phyloP scores from a whole-genome alignment of 2,888 invertebrate species.

The Seladonia tumulorum region DNA sequence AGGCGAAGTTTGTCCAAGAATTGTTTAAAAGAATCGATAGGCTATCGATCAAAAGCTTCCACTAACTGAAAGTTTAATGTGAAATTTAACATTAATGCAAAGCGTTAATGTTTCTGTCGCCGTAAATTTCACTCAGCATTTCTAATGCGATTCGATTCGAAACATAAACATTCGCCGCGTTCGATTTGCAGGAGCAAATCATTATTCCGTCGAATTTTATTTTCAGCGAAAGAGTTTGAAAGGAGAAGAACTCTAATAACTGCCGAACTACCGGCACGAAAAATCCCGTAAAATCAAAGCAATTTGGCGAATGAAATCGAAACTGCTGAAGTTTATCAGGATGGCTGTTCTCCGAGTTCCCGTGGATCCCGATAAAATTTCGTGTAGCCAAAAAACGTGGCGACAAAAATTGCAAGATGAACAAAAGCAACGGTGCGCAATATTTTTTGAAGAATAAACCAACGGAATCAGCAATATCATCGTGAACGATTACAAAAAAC shows the following conservation, averaged over 20 bases:
- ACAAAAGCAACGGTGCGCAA: too few relatives aligned
- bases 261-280: not conserved
- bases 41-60: too few relatives aligned
- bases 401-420: not conserved
- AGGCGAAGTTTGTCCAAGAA: too few relatives aligned
- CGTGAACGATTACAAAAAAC: too few relatives aligned
- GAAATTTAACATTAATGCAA: too few relatives aligned
- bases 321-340: not conserved
- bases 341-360: not conserved
- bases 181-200: not conserved
- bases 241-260: slow-evolving; percentile 1
- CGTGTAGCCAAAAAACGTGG: not conserved
- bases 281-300: not conserved
- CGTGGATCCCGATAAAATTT: not conserved
- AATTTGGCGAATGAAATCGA: not conserved
- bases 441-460: not conserved
- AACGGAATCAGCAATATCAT: not conserved
- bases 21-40: too few relatives aligned
- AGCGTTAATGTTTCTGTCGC: too few relatives aligned
- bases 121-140: too few relatives aligned
- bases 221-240: not conserved
- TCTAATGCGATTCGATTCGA: too few relatives aligned
- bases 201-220: not conserved
- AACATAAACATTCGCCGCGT: not conserved
- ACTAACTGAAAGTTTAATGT: too few relatives aligned